These are phyloP conservation scores for Dasyurus viverrinus DNA, from an alignment of 2,113 vertebrate genomes.

Conservation along the genomic window DNA sequence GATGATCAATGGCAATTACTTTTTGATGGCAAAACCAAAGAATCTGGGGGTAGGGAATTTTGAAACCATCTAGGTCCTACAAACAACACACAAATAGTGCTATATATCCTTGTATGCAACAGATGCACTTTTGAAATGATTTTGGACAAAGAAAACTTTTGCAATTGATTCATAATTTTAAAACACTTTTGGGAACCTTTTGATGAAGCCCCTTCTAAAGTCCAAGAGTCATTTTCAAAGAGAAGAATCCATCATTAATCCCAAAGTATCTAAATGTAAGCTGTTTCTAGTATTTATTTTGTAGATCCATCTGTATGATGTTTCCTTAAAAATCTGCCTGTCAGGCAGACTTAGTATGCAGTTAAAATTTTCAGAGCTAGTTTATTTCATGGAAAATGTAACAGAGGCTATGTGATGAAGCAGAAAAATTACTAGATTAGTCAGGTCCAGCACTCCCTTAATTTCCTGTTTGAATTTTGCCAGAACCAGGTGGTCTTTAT, in stretches of 20 bases:
- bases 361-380: neutral
- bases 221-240: neutral
- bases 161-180: too few relatives aligned
- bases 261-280: neutral
- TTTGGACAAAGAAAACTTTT: neutral
- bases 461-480: neutral
- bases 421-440: neutral
- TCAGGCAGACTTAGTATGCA: neutral
- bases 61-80: too few relatives aligned
- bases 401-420: neutral
- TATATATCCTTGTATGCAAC: too few relatives aligned
- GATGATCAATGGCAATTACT: neutral
- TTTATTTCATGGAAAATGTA: neutral
- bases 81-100: too few relatives aligned
- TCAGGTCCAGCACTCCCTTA: neutral
- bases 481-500: neutral
- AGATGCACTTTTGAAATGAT: neutral
- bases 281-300: neutral
- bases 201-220: neutral
- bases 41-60: too few relatives aligned
- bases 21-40: neutral
- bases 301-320: neutral
- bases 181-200: neutral
- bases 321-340: neutral
- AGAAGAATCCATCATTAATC: neutral